phyloP scores from a whole-genome alignment of 2,888 invertebrate genomes.

The Anoplius nigerrimus region DNA sequence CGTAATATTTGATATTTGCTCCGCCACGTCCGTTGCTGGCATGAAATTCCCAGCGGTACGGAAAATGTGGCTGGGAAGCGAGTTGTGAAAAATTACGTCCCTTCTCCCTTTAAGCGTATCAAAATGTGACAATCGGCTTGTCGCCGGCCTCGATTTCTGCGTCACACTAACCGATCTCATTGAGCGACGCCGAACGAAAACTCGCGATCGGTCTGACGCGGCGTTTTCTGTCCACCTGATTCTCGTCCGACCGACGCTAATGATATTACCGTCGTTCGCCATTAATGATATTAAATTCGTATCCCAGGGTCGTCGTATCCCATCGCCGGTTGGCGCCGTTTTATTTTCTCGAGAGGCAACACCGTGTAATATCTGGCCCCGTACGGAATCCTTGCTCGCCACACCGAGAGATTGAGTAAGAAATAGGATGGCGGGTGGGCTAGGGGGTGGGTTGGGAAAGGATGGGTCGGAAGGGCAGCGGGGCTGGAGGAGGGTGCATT shows the following conservation, averaged over 20 bases:
- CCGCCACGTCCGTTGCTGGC: too few relatives aligned
- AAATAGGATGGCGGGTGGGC: conserved; percentile 16
- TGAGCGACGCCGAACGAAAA: conserved; percentile 21
- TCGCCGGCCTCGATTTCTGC: too few relatives aligned
- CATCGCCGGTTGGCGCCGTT: background rate
- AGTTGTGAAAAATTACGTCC: too few relatives aligned
- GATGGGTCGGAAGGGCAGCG: background rate
- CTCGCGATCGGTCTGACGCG: conserved; percentile 21
- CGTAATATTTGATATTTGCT: too few relatives aligned
- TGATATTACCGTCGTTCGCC: conserved; percentile 14
- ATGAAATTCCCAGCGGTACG: too few relatives aligned
- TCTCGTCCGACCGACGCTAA: conserved; percentile 27
- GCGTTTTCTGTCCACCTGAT: conserved; percentile 10
- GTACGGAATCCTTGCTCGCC: conserved; percentile 13
- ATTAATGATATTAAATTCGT: too few relatives aligned
- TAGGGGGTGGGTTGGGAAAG: conserved; percentile 7
- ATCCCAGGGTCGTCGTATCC: background rate
- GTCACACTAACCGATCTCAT: conserved; percentile 5
- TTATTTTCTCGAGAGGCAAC: conserved; percentile 8
- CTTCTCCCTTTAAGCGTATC: too few relatives aligned
- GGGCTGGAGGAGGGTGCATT: conserved; percentile 34
- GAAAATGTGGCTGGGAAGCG: too few relatives aligned
- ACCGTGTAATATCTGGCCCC: conserved; percentile 26
- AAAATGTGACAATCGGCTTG: too few relatives aligned
- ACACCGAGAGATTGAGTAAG: conserved; percentile 29